Evolutionary conservation across 2,113 vertebrate genomes (phyloP).

Genomic region (Cephalophus harveyi): DNA sequence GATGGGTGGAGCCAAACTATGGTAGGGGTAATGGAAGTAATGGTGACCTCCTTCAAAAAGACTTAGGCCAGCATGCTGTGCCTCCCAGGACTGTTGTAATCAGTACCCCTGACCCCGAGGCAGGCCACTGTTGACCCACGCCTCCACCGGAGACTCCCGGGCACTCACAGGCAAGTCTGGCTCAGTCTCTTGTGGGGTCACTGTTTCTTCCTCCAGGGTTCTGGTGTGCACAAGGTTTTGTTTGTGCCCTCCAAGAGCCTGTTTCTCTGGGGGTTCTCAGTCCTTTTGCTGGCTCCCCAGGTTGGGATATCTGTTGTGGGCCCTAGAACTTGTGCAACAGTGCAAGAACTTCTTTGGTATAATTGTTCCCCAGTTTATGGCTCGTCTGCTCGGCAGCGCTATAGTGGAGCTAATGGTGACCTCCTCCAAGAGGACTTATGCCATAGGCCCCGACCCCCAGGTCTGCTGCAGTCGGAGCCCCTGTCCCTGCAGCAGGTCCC

Average conservation of each 20-base stretch:
- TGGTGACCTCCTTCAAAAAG: neutral
- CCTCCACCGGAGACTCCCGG: neutral
- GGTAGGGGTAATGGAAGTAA: neutral
- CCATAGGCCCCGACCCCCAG: neutral
- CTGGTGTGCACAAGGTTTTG: neutral
- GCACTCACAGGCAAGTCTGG: neutral
- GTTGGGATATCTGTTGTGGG: neutral
- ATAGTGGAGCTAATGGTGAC: neutral
- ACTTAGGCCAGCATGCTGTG: neutral
- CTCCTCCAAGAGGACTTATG: neutral
- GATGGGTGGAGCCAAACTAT: neutral
- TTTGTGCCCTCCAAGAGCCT: neutral
- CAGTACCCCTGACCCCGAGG: neutral
- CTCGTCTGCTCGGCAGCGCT: accelerated
- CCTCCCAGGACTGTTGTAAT: neutral
- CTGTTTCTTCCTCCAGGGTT: neutral
- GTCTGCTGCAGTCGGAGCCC: neutral
- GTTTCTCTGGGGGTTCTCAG: neutral
- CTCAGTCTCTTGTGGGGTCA: neutral
- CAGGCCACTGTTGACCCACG: neutral
- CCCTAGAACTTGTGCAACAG: neutral
- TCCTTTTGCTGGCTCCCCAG: neutral
- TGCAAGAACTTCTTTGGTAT: neutral
- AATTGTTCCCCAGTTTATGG: neutral
- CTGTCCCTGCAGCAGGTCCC: neutral